Evolutionary conservation across 1,140 invertebrate genomes (phyloP), one percentile per base, ranked within the genome.

Genomic region (Lasioglossum albipes): DNA sequence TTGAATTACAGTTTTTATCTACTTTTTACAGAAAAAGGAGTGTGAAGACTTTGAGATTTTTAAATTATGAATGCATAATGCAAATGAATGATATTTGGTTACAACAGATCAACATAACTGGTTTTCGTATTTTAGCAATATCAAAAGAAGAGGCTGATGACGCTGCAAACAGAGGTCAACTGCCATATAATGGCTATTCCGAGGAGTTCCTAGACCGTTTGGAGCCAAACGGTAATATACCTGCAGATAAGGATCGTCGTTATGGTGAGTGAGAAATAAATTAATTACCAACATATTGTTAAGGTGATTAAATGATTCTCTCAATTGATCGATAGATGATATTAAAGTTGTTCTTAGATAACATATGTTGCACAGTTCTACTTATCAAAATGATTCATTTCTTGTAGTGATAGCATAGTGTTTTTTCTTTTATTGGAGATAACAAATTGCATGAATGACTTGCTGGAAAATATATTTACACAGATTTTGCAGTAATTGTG

Each of bases 171-270:
- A 93, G 95, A 92, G 94, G 94, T 86, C 96, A 96, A 94, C 94
- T 97, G 90, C 95, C 96, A 83, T 97, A 97, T 94, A 97, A 97
- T 94, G 97, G 97, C 75, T 98, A 97, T 95, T 97, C 97, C 71
- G 97, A 97, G 89, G 97, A 98, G 94, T 98, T 97, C 94, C 95
- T 98, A 92, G 97, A 98, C 93, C 94, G 97, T 89, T 95, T 98
- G 86, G 97, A 98, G 94, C 96, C 97, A 89, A 97, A 97, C 94
- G 97, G 96, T 87, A 97, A 97, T 93, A 96, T 96, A 93, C 95
- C 95, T 89, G 92, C 93, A 83, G 94, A 94, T 85, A 95, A 95
- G 92, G 92, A 94, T 86, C 93, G 90, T 76, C 88, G 88, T 84
- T 93, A 92, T 86, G 92, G 92, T 93, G 61, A 86, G 86, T 84